Percentiles rank a stretch among this genome's conserved stretches.
phyloP scores from a whole-genome alignment of 2,888 invertebrate genomes.

The Chrysina gloriosa region DNA sequence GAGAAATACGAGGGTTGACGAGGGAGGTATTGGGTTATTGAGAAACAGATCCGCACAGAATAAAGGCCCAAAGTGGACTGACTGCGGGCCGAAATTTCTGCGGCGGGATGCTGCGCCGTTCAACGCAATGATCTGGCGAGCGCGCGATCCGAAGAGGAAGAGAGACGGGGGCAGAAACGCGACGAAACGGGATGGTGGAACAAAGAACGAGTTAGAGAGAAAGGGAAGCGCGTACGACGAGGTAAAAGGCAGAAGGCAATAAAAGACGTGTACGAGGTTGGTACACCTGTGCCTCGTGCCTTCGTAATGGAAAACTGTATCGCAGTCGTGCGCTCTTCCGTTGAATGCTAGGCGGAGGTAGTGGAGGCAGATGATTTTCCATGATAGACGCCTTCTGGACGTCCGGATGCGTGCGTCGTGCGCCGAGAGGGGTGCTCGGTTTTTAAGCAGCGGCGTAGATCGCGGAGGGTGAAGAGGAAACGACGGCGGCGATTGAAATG shows the following conservation, averaged over 20 bases:
- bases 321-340: constrained; percentile 1
- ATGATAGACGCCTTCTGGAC: neutral
- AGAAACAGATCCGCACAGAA: constrained; percentile 58
- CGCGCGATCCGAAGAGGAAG: neutral
- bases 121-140: constrained; percentile 14
- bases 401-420: neutral
- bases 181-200: neutral
- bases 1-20: constrained; percentile 50
- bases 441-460: neutral
- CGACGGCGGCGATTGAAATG: too few species aligned
- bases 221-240: too few species aligned
- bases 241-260: too few species aligned
- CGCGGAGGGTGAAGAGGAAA: neutral
- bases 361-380: constrained; percentile 5
- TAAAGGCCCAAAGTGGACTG: constrained; percentile 62
- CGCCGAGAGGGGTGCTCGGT: neutral
- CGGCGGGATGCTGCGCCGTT: constrained; percentile 38
- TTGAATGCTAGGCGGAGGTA: neutral
- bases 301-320: neutral
- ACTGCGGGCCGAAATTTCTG: constrained; percentile 42
- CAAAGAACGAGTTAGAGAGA: too few species aligned
- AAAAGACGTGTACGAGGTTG: too few species aligned
- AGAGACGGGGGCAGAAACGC: neutral
- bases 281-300: neutral
- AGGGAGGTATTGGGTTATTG: constrained; percentile 58